These are phyloP conservation scores for Hipparchia sbordonii DNA, from an alignment of 2,888 invertebrate species.

Conservation along the genomic window DNA sequence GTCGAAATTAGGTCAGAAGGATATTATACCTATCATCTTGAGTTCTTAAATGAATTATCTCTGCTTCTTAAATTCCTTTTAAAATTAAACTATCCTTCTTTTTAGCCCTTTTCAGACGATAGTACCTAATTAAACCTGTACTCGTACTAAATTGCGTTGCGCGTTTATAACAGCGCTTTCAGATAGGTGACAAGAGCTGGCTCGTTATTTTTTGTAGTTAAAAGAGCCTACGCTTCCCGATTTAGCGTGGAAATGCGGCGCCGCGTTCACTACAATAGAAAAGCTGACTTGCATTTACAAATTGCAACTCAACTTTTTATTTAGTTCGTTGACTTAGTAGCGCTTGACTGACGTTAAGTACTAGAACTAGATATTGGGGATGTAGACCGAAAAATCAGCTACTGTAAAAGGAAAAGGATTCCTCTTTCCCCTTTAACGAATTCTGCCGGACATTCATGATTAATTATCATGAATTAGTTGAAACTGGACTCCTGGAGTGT, in stretches of 20 bases:
- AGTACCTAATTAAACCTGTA: constrained; percentile 2
- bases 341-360: neutral
- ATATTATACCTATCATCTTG: too few relatives aligned
- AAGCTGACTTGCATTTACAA: constrained; percentile 11
- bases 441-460: too few relatives aligned
- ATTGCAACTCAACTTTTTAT: neutral
- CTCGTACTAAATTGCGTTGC: constrained; percentile 2
- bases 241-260: constrained; percentile 5
- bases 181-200: constrained; percentile 13
- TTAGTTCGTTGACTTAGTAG: neutral
- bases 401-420: too few relatives aligned
- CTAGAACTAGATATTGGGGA: too few relatives aligned
- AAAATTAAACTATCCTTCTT: neutral
- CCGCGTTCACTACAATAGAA: neutral
- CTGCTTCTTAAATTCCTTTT: too few relatives aligned
- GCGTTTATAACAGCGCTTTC: constrained; percentile 11
- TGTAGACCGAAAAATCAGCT: too few relatives aligned
- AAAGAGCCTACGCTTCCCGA: constrained; percentile 2
- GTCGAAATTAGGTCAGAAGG: too few relatives aligned
- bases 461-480: too few relatives aligned
- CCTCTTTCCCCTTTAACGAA: too few relatives aligned
- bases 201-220: constrained; percentile 13
- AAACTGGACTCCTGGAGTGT: too few relatives aligned
- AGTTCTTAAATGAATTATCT: too few relatives aligned
- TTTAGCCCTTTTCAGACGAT: neutral